These are phyloP conservation scores for Heliconius himera DNA, from an alignment of 1,140 invertebrate species.

Conservation along the genomic window DNA sequence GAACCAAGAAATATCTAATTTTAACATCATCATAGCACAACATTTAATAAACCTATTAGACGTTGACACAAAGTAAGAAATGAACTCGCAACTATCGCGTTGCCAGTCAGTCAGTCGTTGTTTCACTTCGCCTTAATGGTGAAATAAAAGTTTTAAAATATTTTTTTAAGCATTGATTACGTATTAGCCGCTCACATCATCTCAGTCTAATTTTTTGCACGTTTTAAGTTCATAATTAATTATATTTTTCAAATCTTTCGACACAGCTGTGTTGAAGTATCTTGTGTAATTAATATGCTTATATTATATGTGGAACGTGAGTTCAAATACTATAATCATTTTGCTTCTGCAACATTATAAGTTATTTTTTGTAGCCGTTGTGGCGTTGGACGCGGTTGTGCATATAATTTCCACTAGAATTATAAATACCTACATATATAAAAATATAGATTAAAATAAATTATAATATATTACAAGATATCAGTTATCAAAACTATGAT, in stretches of 20 bases:
- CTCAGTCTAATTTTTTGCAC: conserved; percentile 21
- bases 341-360: background rate
- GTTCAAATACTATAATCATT: background rate
- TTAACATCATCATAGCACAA: too few relatives aligned
- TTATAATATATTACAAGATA: background rate
- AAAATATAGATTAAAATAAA: background rate
- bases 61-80: too few relatives aligned
- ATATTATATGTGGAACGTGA: background rate
- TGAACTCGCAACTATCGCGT: too few relatives aligned
- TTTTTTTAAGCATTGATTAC: background rate
- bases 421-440: too few relatives aligned
- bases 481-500: background rate
- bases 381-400: background rate
- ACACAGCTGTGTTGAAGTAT: background rate
- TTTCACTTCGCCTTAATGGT: too few relatives aligned
- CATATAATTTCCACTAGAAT: too few relatives aligned
- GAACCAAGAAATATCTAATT: too few relatives aligned
- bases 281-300: background rate
- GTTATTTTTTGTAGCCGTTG: background rate
- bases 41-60: too few relatives aligned
- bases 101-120: too few relatives aligned
- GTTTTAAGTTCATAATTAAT: conserved; percentile 21
- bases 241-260: conserved; percentile 4
- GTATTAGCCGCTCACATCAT: background rate
- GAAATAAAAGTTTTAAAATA: background rate